phyloP scores from a whole-genome alignment of 2,797 vertebrate genomes.

The Poeciliopsis paucimaculata region DNA sequence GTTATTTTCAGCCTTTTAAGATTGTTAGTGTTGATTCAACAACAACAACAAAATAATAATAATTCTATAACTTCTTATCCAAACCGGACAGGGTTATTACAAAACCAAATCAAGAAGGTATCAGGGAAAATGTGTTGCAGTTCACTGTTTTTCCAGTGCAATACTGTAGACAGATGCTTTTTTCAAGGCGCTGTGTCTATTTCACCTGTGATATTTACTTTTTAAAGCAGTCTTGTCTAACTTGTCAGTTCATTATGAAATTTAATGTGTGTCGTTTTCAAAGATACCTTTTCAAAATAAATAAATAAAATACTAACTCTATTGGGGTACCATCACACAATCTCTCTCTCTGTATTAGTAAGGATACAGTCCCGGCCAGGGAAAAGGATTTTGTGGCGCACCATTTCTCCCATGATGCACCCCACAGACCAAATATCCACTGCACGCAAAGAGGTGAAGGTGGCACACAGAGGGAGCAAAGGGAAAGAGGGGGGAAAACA shows the following conservation, averaged over 20 bases:
- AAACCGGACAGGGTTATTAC: background rate
- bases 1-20: background rate
- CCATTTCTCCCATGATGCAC: constrained; percentile 96
- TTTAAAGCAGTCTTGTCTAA: background rate
- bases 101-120: background rate
- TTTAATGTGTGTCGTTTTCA: background rate
- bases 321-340: constrained; percentile 34
- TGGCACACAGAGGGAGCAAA: constrained; percentile 72
- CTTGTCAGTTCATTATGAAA: background rate
- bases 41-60: background rate
- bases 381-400: constrained; percentile 92
- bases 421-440: constrained; percentile 95
- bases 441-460: constrained; percentile 85
- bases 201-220: background rate
- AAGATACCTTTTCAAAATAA: background rate
- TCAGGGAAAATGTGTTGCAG: background rate
- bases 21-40: background rate
- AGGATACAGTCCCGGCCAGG: constrained; percentile 92
- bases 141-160: background rate
- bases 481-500: constrained; percentile 52
- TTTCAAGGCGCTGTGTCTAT: background rate
- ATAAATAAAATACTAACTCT: background rate
- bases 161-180: background rate
- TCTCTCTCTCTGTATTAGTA: constrained; percentile 48
- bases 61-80: background rate